Evolutionary conservation across 2,888 invertebrate species (phyloP), one percentile per base, ranked within the genome.

Genomic region (Leptopilina syphax): DNA sequence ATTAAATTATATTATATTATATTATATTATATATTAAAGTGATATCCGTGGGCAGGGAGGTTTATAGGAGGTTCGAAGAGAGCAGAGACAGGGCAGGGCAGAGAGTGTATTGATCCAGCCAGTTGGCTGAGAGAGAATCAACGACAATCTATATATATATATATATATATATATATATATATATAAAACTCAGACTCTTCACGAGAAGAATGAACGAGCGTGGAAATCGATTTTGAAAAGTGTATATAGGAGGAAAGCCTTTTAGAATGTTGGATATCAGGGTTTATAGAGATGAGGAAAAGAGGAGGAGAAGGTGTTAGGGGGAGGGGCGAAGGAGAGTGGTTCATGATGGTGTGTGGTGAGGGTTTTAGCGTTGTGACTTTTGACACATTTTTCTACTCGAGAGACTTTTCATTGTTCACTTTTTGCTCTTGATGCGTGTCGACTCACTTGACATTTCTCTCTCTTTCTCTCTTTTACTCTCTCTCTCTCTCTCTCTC

Each of bases 41-140:
- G 27, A 73, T 73, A 34, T 73, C 54, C n/a, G n/a, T 12, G 12
- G n/a, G 5, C 18, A 70, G 12, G 13, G 54, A 70, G 70, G 54
- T 54, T 1, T 47, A 47, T 50, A 57, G 57, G 73, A 10, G n/a
- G 24, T n/a, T 34, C 54, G 54, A 57, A 57, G 73, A 54, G 73
- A 73, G 34, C 57, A 54, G 57, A 57, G 54, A 54, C 73, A 57
- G 54, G 73, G 57, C 54, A 57, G 34, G 34, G 54, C 57, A 57
- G 73, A 57, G 73, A 73, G 73, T 73, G 73, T 73, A 73, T 73
- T 73, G 73, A 73, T 73, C 73, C 34, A 57, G 54, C 34, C 54
- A n/a, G 60, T 34, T 50, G 54, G 54, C 65, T 34, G 65, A 54
- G 70, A 57, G 70, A 70, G 70, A 70, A 70, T 54, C 70, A 70